Percentiles rank a stretch among this genome's conserved stretches.
These are phyloP conservation scores for Cenopis cana DNA, from an alignment of 2,888 invertebrate species.

Conservation along the genomic window DNA sequence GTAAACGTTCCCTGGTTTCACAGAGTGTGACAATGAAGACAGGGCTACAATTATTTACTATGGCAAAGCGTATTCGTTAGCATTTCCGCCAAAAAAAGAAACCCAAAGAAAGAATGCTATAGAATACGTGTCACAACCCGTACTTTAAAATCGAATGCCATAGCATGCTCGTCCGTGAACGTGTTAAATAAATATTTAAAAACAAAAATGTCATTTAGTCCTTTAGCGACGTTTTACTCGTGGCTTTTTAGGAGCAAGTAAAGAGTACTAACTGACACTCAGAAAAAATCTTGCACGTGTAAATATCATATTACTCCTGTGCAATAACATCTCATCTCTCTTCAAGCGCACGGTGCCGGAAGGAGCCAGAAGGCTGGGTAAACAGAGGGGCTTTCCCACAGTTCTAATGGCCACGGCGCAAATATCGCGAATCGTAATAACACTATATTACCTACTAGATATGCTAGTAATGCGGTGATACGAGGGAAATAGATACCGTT, in stretches of 20 bases:
- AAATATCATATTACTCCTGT: too few relatives aligned
- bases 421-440: conserved; percentile 27
- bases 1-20: too few relatives aligned
- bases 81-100: too few relatives aligned
- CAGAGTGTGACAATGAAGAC: too few relatives aligned
- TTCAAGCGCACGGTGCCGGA: conserved; percentile 48
- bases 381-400: conserved; percentile 69
- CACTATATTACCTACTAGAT: conserved; percentile 21
- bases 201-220: neutral
- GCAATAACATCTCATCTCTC: conserved; percentile 13
- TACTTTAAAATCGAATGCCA: too few relatives aligned
- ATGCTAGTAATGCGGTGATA: conserved; percentile 1
- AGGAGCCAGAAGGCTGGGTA: conserved; percentile 57
- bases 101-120: too few relatives aligned
- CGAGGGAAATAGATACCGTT: neutral
- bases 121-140: too few relatives aligned
- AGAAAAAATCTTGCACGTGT: too few relatives aligned
- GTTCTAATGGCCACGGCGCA: conserved; percentile 60
- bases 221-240: neutral
- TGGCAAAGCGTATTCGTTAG: too few relatives aligned
- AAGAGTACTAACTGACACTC: neutral
- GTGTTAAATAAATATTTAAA: too few relatives aligned
- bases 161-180: too few relatives aligned
- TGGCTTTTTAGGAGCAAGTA: neutral
- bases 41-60: too few relatives aligned